Conservation (phyloP, 37 sponge, comb jelly and placozoan genomes). For the Halisarca cf. caerulea region DNA sequence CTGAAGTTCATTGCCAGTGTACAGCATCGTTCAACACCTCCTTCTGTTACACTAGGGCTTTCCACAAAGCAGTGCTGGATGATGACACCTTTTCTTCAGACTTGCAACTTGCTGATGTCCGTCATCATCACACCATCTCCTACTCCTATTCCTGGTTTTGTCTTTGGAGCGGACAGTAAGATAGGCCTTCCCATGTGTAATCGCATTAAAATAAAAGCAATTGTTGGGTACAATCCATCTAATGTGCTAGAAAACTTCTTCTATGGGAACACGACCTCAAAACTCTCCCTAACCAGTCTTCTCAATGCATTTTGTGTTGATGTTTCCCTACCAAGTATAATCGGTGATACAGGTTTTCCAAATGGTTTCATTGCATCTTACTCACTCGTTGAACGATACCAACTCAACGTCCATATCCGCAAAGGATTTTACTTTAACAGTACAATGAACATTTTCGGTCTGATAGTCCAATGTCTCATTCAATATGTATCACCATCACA, state of each 20-base stretch:
- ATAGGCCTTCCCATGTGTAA: not conserved
- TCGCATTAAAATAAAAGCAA: not conserved
- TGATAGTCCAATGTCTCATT: not conserved
- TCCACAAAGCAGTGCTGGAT: too few species aligned
- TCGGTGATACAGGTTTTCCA: not conserved
- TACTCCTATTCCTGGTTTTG: not conserved
- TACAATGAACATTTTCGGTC: not conserved
- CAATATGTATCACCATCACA: too few species aligned
- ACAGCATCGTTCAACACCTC: too few species aligned
- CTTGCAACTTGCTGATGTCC: not conserved
- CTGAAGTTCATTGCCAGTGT: too few species aligned
- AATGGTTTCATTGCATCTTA: slow-evolving; percentile 1
- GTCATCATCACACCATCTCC: not conserved
- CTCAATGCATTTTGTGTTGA: not conserved
- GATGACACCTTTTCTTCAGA: not conserved
- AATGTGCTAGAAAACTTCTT: not conserved
- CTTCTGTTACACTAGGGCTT: too few species aligned
- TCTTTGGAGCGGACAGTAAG: not conserved
- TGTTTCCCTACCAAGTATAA: not conserved
- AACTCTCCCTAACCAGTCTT: not conserved
- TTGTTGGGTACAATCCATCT: not conserved
- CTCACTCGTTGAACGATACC: not conserved
- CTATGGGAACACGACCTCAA: not conserved
- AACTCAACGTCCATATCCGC: not conserved
- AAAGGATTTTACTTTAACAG: not conserved